Conservation (phyloP, 1,140 invertebrate genomes). For the Drosophila baimaii region DNA sequence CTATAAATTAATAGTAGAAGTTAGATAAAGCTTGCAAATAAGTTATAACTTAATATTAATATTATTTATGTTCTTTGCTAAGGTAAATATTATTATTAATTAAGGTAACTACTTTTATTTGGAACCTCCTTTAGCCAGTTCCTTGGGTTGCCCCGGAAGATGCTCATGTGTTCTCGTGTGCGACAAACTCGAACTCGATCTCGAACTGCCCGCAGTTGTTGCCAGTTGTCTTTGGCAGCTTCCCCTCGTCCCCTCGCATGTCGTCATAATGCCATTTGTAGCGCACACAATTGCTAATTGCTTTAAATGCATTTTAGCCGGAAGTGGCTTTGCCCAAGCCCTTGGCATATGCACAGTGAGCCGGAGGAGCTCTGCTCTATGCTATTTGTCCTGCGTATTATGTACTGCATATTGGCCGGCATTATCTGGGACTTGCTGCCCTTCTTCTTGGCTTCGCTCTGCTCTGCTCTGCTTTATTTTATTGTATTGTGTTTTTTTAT, state of each 20-base stretch:
- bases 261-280: constrained; percentile 52
- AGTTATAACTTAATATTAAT: no score
- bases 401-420: constrained; percentile 60
- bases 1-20: no score
- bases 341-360: constrained; percentile 52
- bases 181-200: not conserved
- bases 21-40: no score
- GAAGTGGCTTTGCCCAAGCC: constrained; percentile 72
- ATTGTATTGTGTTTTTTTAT: constrained; percentile 56
- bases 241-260: constrained; percentile 7
- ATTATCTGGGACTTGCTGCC: constrained; percentile 57
- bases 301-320: constrained; percentile 75
- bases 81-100: no score
- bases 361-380: constrained; percentile 10
- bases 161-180: not conserved
- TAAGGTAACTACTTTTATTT: no score
- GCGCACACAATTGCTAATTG: constrained; percentile 72
- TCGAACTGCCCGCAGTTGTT: constrained; percentile 41
- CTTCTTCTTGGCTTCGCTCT: constrained; percentile 45
- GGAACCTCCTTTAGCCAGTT: not conserved
- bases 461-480: constrained; percentile 39
- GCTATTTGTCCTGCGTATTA: constrained; percentile 48
- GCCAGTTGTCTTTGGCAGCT: constrained; percentile 31
- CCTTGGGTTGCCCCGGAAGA: not conserved
- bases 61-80: no score